phyloP scores from a whole-genome alignment of 2,113 vertebrate genomes.

The Chelonoidis abingdonii region DNA sequence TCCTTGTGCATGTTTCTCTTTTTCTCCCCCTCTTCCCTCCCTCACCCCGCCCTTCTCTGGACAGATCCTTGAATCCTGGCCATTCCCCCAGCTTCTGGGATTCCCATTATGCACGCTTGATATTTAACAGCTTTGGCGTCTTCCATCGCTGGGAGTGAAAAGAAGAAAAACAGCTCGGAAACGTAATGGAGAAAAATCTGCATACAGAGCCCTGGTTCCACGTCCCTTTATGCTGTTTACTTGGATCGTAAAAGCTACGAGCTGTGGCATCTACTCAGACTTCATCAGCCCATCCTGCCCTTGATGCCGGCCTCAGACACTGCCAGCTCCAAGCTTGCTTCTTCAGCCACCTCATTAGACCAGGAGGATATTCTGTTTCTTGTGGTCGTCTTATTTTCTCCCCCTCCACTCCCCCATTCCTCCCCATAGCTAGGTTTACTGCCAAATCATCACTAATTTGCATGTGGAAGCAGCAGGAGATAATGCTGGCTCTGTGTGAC shows the following conservation, averaged over 20 bases:
- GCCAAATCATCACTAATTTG: not conserved
- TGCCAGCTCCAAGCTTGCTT: not conserved
- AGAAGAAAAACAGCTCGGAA: conserved; percentile 41
- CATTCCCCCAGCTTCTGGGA: conserved; percentile 62
- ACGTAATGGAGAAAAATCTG: conserved; percentile 45
- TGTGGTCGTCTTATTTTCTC: not conserved
- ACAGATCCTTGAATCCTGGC: conserved; percentile 73
- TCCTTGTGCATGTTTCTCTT: conserved; percentile 20
- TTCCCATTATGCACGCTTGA: conserved; percentile 60
- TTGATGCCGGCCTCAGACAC: conserved; percentile 74
- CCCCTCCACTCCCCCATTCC: not conserved
- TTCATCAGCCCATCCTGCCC: conserved; percentile 77
- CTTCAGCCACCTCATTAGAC: not conserved
- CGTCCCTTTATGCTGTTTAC: conserved; percentile 74
- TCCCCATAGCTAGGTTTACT: not conserved
- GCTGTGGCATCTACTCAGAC: conserved; percentile 82
- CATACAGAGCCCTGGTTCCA: conserved; percentile 48
- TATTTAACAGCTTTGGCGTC: conserved; percentile 51
- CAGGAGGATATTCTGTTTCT: not conserved
- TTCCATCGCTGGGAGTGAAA: conserved; percentile 59
- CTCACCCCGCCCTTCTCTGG: conserved; percentile 14
- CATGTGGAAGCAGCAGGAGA: not conserved
- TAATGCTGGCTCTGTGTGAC: not conserved
- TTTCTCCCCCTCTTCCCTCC: conserved; percentile 33
- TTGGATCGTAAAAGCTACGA: conserved; percentile 69